These are phyloP conservation scores for Agrotis exclamationis DNA, from an alignment of 2,888 invertebrate species.

Conservation along the genomic window DNA sequence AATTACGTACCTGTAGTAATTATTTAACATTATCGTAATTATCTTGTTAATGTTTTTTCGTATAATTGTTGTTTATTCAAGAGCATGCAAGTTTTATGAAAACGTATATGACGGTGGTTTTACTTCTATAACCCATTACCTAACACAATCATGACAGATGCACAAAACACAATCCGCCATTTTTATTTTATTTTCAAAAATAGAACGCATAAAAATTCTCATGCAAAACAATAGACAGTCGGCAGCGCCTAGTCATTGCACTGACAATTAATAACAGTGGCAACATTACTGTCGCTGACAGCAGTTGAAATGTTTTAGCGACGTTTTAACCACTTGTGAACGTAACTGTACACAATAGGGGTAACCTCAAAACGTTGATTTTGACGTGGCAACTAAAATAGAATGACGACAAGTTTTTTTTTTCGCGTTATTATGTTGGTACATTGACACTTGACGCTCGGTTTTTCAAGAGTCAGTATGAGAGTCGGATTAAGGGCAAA, in stretches of 20 bases:
- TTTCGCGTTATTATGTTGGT: constrained; percentile 9
- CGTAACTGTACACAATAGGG: constrained; percentile 39
- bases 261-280: constrained; percentile 65
- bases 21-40: no score
- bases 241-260: constrained; percentile 56
- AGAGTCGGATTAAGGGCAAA: constrained; percentile 23
- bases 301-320: constrained; percentile 58
- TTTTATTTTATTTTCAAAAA: constrained; percentile 25
- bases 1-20: no score
- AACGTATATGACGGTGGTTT: neutral
- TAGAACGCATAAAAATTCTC: constrained; percentile 30
- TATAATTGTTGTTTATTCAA: no score
- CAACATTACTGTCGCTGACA: constrained; percentile 55
- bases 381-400: constrained; percentile 39
- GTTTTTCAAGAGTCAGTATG: constrained; percentile 23
- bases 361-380: constrained; percentile 55
- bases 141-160: neutral
- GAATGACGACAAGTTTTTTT: constrained; percentile 30
- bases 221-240: constrained; percentile 45
- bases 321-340: constrained; percentile 44
- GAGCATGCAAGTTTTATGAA: no score
- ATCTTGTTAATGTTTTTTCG: no score
- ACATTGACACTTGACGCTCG: constrained; percentile 32
- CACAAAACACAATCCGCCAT: neutral
- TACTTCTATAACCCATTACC: neutral